Conservation (phyloP, 2,113 vertebrate genomes). For the Delphinus delphis region DNA sequence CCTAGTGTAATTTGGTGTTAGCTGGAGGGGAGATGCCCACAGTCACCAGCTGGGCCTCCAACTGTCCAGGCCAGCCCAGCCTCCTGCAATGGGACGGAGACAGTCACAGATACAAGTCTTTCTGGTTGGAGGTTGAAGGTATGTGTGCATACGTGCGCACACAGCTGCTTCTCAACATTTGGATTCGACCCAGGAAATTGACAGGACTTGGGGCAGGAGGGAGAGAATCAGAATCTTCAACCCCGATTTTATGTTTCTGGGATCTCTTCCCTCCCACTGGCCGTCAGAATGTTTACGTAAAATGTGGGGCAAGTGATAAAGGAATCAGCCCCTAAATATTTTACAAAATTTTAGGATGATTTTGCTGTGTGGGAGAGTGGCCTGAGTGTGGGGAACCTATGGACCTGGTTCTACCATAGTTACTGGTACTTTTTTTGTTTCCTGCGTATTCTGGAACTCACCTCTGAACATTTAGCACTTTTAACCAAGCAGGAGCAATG, state of each 20-base stretch:
- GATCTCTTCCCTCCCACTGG: neutral
- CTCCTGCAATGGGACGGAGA: neutral
- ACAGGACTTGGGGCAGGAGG: neutral
- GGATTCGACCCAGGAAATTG: neutral
- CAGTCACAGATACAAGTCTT: neutral
- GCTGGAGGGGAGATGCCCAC: neutral
- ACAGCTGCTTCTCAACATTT: neutral
- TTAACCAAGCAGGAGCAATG: neutral
- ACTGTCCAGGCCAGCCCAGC: neutral
- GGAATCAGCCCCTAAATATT: neutral
- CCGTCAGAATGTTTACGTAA: neutral
- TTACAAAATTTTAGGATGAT: neutral
- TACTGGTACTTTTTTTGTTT: neutral
- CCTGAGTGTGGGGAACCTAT: neutral
- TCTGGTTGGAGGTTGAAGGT: neutral
- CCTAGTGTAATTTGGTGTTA: too few species aligned
- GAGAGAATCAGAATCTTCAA: neutral
- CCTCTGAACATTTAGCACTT: neutral
- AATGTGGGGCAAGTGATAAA: neutral
- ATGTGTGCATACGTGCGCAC: rapidly evolving
- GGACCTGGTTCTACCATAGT: neutral
- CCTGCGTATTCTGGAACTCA: constrained; percentile 1
- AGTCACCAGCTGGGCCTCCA: neutral
- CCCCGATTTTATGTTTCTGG: neutral
- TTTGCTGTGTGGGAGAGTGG: neutral